A percentile compares a stretch with the other conserved stretches of the same genome.
Evolutionary conservation across 2,797 vertebrate species (phyloP).

Genomic region (Catostomus latipinnis): DNA sequence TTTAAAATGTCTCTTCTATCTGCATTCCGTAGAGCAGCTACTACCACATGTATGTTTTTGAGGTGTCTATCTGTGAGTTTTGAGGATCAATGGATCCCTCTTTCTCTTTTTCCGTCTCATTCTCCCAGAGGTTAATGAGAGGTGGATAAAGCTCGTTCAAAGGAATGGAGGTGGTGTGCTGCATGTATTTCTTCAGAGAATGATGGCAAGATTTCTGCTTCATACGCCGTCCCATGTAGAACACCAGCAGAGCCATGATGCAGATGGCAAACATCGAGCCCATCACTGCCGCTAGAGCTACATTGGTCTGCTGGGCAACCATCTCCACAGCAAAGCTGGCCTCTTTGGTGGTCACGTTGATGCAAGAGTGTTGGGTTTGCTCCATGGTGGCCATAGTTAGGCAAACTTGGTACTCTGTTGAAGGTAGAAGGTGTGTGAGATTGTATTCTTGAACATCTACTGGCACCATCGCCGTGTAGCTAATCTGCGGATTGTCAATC

Average conservation of each 20-base stretch:
- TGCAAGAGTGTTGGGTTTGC: constrained; percentile 74
- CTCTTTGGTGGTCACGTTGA: constrained; percentile 84
- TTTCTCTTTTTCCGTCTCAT: constrained; percentile 72
- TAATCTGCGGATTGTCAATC: constrained; percentile 84
- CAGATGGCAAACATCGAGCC: constrained; percentile 83
- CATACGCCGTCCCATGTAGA: constrained; percentile 80
- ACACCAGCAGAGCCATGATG: constrained; percentile 80
- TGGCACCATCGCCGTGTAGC: constrained; percentile 83
- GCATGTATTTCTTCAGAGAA: constrained; percentile 84
- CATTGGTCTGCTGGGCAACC: constrained; percentile 75
- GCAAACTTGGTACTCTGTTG: constrained; percentile 82
- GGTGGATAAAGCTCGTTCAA: constrained; percentile 86
- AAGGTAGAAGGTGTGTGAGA: constrained; percentile 83
- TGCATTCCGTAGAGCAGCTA: constrained; percentile 52
- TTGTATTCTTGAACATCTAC: constrained; percentile 85
- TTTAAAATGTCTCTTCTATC: constrained; percentile 48
- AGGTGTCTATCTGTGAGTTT: constrained; percentile 81
- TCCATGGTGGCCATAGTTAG: constrained; percentile 75
- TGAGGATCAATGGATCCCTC: constrained; percentile 71
- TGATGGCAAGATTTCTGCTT: constrained; percentile 80
- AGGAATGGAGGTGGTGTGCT: constrained; percentile 80
- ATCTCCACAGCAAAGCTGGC: constrained; percentile 77
- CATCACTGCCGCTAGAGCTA: constrained; percentile 81
- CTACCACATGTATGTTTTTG: constrained; percentile 85
- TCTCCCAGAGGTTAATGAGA: constrained; percentile 86